Conservation (phyloP, 1,140 invertebrate genomes). For the Micrasema minimum region DNA sequence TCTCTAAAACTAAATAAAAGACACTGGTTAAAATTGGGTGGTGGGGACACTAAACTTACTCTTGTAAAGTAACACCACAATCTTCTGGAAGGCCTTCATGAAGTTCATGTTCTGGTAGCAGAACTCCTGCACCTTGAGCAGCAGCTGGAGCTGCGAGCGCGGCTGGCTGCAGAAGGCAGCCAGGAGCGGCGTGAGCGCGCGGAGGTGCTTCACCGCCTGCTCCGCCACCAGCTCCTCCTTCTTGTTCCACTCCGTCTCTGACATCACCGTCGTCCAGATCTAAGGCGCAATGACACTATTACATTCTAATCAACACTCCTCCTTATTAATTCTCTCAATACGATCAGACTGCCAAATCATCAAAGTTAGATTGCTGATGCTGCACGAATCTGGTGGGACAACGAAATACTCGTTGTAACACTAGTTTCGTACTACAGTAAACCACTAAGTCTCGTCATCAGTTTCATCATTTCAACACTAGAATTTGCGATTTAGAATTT, state of each 20-base stretch:
- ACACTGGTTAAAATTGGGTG: too few relatives aligned
- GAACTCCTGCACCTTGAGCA: constrained; percentile 94
- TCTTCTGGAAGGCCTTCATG: constrained; percentile 98
- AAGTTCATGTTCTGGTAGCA: constrained; percentile 99
- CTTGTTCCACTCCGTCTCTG: constrained; percentile 96
- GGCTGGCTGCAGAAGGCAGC: constrained; percentile 85
- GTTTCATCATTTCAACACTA: constrained; percentile 49
- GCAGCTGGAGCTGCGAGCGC: constrained; percentile 86
- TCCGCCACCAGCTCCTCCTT: constrained; percentile 96
- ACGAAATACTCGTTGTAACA: constrained; percentile 44
- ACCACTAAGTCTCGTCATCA: constrained; percentile 53
- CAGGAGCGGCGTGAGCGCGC: constrained; percentile 85
- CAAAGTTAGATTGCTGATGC: constrained; percentile 36
- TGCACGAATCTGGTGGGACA: constrained; percentile 4
- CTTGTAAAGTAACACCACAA: constrained; percentile 96
- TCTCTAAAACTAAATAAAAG: too few relatives aligned
- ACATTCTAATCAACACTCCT: too few relatives aligned
- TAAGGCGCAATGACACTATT: too few relatives aligned
- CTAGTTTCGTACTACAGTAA: constrained; percentile 19
- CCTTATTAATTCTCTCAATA: too few relatives aligned
- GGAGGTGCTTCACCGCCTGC: constrained; percentile 91
- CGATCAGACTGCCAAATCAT: constrained; percentile 51
- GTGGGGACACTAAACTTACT: constrained; percentile 75
- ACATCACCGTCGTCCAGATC: constrained; percentile 95
- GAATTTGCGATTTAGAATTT: neutral